Evolutionary conservation across 2,797 vertebrate species (phyloP).

Genomic region (Gymnoscopelus braueri): DNA sequence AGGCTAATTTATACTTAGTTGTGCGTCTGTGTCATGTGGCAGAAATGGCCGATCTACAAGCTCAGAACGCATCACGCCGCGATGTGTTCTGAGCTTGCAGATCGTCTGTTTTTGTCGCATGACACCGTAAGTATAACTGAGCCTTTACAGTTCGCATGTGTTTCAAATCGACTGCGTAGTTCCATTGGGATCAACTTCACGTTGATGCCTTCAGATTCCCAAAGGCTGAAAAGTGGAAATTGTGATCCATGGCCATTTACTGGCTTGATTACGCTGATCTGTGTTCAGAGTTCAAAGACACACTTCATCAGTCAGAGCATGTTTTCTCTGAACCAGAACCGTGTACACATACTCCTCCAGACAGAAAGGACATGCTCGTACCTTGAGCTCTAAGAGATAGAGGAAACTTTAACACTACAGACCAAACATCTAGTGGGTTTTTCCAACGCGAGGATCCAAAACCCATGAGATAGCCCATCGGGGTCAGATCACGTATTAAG

Average conservation of each 20-base stretch:
- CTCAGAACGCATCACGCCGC: too few relatives aligned
- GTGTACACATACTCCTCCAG: constrained; percentile 32
- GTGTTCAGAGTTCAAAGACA: constrained; percentile 58
- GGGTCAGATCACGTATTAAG: too few relatives aligned
- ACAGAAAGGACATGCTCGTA: constrained; percentile 27
- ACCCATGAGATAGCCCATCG: too few relatives aligned
- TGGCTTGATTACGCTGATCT: constrained; percentile 60
- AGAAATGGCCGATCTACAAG: too few relatives aligned
- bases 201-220: constrained; percentile 64
- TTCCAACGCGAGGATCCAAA: not conserved
- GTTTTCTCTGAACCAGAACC: constrained; percentile 26
- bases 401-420: not conserved
- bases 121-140: too few relatives aligned
- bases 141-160: constrained; percentile 30
- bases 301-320: constrained; percentile 67
- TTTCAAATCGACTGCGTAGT: constrained; percentile 60
- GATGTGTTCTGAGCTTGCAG: too few relatives aligned
- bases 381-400: constrained; percentile 1
- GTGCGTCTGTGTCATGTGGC: too few relatives aligned
- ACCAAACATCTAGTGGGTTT: not conserved
- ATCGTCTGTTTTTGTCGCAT: too few relatives aligned
- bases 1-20: not conserved
- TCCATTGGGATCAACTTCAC: constrained; percentile 47
- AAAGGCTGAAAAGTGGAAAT: constrained; percentile 66
- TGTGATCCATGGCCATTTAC: constrained; percentile 57